These are phyloP conservation scores for Dallia pectoralis DNA, from an alignment of 2,797 vertebrate species.

Conservation along the genomic window DNA sequence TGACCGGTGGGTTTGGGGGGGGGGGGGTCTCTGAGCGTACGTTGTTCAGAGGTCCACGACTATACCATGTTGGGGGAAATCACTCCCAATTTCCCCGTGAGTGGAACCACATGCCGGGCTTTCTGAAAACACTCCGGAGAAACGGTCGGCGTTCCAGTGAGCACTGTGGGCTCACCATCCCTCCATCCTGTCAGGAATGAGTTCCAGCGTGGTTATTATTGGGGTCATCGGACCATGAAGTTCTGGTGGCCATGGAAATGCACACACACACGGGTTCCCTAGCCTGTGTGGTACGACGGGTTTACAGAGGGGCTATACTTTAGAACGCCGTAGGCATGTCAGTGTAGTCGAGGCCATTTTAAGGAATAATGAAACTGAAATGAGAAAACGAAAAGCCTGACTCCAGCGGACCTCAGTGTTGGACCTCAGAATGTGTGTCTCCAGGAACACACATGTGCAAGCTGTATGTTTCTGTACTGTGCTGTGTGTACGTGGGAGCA, in stretches of 20 bases:
- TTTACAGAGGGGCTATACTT: not conserved
- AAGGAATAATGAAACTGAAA: not conserved
- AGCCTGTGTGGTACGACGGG: constrained; percentile 10
- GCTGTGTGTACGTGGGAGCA: not conserved
- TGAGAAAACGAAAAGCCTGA: not conserved
- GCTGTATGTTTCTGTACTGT: not conserved
- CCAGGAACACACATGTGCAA: not conserved
- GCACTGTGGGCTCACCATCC: constrained; percentile 26
- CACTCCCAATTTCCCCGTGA: constrained; percentile 61
- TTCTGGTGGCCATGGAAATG: constrained; percentile 37
- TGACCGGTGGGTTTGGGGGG: constrained; percentile 42
- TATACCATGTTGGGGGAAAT: constrained; percentile 67
- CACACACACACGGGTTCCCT: constrained; percentile 46
- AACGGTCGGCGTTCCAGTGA: constrained; percentile 21
- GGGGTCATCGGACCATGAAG: constrained; percentile 39
- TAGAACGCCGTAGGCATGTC: constrained; percentile 38
- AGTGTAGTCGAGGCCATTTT: not conserved
- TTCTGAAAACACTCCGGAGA: constrained; percentile 29
- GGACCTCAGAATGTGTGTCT: not conserved
- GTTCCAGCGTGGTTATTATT: constrained; percentile 37
- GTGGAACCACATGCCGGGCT: constrained; percentile 71
- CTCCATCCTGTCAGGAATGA: not conserved
- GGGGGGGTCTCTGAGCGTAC: constrained; percentile 22
- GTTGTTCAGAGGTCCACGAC: constrained; percentile 40
- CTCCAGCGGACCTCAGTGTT: not conserved